Conservation (phyloP, 92 coral and sea anemone genomes). For the Metridium senile region DNA sequence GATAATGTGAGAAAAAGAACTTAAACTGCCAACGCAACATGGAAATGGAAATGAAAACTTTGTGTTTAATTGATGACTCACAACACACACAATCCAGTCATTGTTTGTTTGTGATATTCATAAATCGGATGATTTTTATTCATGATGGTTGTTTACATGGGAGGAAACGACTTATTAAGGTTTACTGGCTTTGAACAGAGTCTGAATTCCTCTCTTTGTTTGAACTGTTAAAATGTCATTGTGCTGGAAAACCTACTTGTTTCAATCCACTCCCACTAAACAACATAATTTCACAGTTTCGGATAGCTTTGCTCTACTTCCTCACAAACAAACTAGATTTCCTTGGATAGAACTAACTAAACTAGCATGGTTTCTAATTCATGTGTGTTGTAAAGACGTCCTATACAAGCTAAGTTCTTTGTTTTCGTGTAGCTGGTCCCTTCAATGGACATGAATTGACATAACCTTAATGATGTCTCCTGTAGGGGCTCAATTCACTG, state of each 20-base stretch:
- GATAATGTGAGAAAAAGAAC: not conserved
- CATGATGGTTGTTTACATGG: not conserved
- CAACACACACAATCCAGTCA: too few species aligned
- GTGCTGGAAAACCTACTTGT: conserved; percentile 13
- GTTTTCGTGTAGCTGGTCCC: too few species aligned
- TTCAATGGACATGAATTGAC: too few species aligned
- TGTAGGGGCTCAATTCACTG: not conserved
- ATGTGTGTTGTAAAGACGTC: too few species aligned
- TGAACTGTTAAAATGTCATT: conserved; percentile 8
- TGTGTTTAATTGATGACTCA: not conserved
- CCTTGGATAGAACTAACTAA: too few species aligned
- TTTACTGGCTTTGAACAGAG: not conserved
- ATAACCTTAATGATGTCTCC: too few species aligned
- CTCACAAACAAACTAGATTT: too few species aligned
- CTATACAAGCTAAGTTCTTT: too few species aligned
- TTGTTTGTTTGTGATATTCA: too few species aligned
- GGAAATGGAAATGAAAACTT: conserved; percentile 1
- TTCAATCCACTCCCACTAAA: conserved; percentile 4
- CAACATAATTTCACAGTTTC: conserved; percentile 1
- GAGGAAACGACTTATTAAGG: conserved; percentile 19
- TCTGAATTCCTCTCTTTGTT: conserved; percentile 6
- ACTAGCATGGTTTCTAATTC: too few species aligned
- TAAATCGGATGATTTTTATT: not conserved
- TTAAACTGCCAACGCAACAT: not conserved
- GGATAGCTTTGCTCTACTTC: too few species aligned